Evolutionary conservation across 2,797 vertebrate genomes (phyloP), one percentile per base, ranked within the genome.

Genomic region (Intellagama lesueurii): DNA sequence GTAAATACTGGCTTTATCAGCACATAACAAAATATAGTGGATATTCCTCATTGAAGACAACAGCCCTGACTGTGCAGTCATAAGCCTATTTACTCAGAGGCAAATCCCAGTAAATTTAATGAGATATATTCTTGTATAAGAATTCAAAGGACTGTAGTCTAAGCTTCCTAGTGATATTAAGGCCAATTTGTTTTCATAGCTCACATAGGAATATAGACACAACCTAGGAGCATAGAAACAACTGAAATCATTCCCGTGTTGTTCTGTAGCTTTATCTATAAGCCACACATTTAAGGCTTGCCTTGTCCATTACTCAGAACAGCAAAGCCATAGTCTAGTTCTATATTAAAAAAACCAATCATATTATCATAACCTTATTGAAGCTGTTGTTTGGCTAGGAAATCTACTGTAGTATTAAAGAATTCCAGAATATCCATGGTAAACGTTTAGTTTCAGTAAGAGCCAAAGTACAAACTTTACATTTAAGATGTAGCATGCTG

Each of bases 41-140:
- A 90, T 91, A 81, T 7, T 89, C 22, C 40, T 91, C 87, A 70
- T 88, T 64, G 70, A 80, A 66, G 49, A 24, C 81, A 92, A 87
- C 81, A 1, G 0, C 26, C 17, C 60, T 69, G 12, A 87, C 7
- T 9, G 9, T 70, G 30, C 7, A 68, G 30, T 19, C 35, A 17
- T 49, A 72, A 72, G 26, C 11, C 9, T 47, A 14, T 44, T 78
- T 78, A 86, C 8, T 66, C 60, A 35, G 60, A 52, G 73, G 56
- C 22, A 78, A 32, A 22, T 26, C 28, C 19, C 22, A 49, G 7
- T 69, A n/a, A 52, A 16, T 87, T 24, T 49, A 49, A 68, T 44
- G 70, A 4, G 19, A 30, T 80, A 6, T 72, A 72, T 72, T 72
- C 3, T 69, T 26, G 28, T 68, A 83, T 40, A 69, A 60, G 7